phyloP scores from a whole-genome alignment of 2,113 vertebrate species.

The Cinclus cinclus region DNA sequence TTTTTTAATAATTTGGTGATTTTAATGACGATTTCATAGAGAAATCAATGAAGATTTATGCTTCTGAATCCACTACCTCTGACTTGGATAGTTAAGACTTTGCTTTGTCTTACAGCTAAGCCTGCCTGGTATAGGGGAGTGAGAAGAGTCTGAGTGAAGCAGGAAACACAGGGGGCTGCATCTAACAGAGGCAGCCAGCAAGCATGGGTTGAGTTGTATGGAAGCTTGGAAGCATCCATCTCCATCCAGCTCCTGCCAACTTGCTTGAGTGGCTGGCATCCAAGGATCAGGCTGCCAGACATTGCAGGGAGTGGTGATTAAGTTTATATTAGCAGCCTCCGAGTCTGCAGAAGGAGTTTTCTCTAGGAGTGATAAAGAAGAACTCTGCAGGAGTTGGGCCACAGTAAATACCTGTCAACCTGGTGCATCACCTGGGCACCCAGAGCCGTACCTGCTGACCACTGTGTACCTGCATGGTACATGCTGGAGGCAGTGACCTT shows the following conservation, averaged over 20 bases:
- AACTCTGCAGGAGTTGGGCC: neutral
- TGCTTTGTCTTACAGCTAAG: neutral
- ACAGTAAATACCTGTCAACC: neutral
- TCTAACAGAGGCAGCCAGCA: rapidly evolving
- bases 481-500: rapidly evolving
- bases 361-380: neutral
- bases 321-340: neutral
- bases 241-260: neutral
- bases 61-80: neutral
- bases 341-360: neutral
- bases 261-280: rapidly evolving
- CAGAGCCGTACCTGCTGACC: neutral
- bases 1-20: neutral
- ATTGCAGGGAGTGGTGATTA: rapidly evolving
- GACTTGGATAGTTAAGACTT: neutral
- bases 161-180: neutral
- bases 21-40: neutral
- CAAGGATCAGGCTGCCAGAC: neutral
- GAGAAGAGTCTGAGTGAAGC: neutral
- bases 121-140: neutral
- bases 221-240: neutral
- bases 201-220: neutral
- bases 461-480: neutral
- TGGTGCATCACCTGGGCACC: neutral
- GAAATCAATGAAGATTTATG: neutral